Evolutionary conservation across 1,140 invertebrate genomes (phyloP).

Genomic region (Papilio xuthus): DNA sequence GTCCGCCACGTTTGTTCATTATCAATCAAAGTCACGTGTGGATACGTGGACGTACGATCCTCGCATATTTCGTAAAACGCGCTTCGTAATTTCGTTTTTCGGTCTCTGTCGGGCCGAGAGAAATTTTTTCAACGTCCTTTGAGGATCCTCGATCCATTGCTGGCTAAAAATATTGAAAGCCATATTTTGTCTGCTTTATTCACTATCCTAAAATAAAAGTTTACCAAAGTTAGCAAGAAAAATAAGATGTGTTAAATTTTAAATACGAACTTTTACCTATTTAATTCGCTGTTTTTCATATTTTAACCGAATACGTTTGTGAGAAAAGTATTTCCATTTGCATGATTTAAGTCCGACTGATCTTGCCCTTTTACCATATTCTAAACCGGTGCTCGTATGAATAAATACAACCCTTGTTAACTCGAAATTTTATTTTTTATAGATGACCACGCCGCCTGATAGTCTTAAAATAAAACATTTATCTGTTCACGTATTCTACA

Average conservation of each 20-base stretch:
- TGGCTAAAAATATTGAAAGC: constrained; percentile 6
- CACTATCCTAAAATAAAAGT: neutral
- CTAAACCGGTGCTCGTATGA: neutral
- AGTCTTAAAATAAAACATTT: neutral
- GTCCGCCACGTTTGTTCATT: constrained; percentile 1
- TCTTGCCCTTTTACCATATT: neutral
- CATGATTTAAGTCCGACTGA: neutral
- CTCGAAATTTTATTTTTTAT: neutral
- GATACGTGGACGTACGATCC: constrained; percentile 7
- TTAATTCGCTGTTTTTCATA: neutral
- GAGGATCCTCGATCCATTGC: neutral
- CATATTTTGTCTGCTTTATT: neutral
- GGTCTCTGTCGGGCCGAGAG: neutral
- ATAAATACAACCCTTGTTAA: neutral
- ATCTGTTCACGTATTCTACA: neutral
- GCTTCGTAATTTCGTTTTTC: neutral
- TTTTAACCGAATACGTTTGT: neutral
- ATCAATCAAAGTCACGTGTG: constrained; percentile 27
- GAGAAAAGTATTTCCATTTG: neutral
- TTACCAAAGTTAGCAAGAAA: neutral
- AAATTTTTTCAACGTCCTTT: neutral
- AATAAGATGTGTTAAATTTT: neutral
- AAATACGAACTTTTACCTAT: neutral
- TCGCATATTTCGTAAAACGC: neutral
- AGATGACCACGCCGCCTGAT: neutral